phyloP scores from a whole-genome alignment of 2,113 vertebrate genomes.

The Myrmecobius fasciatus region DNA sequence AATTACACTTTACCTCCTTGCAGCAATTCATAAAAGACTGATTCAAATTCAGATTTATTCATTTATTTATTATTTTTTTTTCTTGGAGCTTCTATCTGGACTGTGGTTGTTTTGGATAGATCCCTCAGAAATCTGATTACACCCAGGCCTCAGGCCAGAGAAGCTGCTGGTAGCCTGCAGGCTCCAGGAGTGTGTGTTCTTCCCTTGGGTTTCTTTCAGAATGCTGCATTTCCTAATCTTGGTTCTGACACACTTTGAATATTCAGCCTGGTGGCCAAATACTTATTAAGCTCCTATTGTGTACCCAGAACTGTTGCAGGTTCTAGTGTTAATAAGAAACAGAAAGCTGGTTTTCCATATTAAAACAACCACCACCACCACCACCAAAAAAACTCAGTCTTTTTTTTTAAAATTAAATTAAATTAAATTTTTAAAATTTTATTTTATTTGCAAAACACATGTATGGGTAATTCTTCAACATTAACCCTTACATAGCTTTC shows the following conservation, averaged over 20 bases:
- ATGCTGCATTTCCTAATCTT: constrained; percentile 58
- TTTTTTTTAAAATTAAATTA: too few relatives aligned
- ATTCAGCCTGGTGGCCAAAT: not conserved
- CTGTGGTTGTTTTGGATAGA: not conserved
- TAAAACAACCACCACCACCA: constrained; percentile 14
- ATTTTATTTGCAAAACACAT: too few relatives aligned
- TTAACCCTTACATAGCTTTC: too few relatives aligned
- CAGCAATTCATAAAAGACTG: not conserved
- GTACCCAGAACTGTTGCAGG: constrained; percentile 13
- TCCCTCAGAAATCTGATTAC: constrained; percentile 20
- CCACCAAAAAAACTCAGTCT: not conserved
- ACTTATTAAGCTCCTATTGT: constrained; percentile 54
- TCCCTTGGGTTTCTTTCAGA: constrained; percentile 27
- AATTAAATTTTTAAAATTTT: too few relatives aligned
- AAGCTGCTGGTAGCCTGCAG: constrained; percentile 39
- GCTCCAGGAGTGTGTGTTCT: constrained; percentile 21
- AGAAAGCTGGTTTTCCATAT: constrained; percentile 19
- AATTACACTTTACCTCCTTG: not conserved
- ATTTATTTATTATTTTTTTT: not conserved
- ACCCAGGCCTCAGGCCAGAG: constrained; percentile 39
- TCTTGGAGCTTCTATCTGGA: not conserved
- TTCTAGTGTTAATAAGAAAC: constrained; percentile 47
- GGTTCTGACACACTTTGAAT: not conserved
- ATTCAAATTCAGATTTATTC: not conserved
- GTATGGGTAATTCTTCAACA: too few relatives aligned